Evolutionary conservation across 2,113 vertebrate genomes (phyloP).

Genomic region (Callipepla californica): DNA sequence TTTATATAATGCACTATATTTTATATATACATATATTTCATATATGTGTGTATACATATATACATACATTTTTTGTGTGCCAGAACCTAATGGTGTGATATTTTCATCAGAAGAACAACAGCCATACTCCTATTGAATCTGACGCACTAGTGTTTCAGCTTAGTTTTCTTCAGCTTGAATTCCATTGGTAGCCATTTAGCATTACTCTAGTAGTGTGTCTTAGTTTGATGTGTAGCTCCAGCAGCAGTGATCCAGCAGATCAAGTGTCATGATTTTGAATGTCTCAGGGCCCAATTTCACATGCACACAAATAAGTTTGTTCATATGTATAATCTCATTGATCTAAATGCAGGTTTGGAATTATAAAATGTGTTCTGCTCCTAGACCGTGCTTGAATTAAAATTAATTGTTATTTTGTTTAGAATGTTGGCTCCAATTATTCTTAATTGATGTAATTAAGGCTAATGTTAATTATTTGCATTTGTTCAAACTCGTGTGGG

Average conservation of each 20-base stretch:
- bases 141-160: neutral
- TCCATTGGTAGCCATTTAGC: neutral
- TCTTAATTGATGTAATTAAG: constrained; percentile 3
- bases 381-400: constrained; percentile 4
- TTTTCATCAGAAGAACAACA: neutral
- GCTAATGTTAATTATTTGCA: constrained; percentile 8
- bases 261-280: neutral
- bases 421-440: neutral
- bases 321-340: neutral
- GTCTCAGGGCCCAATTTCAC: constrained; percentile 39
- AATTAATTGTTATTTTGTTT: neutral
- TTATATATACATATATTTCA: neutral
- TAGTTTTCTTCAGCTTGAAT: neutral
- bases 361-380: neutral
- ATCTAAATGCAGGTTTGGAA: neutral
- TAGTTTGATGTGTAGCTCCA: neutral
- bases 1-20: neutral
- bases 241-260: neutral
- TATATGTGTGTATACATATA: neutral
- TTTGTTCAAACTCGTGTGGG: constrained; percentile 9
- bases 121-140: neutral
- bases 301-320: neutral
- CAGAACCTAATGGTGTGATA: neutral
- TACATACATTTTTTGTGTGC: neutral
- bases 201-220: neutral